These are phyloP conservation scores for Cepaea hortensis DNA, from an alignment of 2,888 invertebrate species.

Conservation along the genomic window DNA sequence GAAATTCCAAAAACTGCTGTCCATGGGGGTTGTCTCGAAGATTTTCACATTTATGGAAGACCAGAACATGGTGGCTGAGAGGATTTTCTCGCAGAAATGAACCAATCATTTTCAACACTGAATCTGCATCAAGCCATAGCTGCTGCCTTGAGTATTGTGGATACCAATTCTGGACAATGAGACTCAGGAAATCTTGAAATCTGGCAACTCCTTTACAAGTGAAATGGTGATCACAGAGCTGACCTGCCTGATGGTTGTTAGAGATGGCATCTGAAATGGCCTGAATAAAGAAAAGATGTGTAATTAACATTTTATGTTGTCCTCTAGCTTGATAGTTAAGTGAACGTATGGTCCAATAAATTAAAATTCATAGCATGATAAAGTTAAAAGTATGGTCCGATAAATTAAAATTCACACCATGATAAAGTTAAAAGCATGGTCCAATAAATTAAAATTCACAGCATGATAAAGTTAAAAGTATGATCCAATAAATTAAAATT, in stretches of 20 bases:
- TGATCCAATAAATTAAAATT: too few species aligned
- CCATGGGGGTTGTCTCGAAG: neutral
- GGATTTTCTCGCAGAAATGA: neutral
- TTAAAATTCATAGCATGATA: too few species aligned
- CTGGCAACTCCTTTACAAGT: neutral
- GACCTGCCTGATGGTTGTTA: neutral
- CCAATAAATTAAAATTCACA: too few species aligned
- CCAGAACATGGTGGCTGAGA: neutral
- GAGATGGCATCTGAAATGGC: neutral
- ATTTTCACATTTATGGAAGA: constrained; percentile 40
- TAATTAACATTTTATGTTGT: neutral
- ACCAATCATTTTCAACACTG: neutral
- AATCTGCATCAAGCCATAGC: neutral
- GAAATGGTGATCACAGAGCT: neutral
- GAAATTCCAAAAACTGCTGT: constrained; percentile 9
- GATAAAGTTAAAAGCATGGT: too few species aligned
- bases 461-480: too few species aligned
- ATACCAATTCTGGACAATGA: neutral
- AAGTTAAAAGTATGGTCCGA: too few species aligned
- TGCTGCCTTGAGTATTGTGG: neutral
- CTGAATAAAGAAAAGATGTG: neutral
- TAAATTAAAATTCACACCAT: too few species aligned
- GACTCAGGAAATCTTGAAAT: constrained; percentile 7
- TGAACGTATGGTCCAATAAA: too few species aligned
- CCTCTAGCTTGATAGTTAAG: too few species aligned